Conservation (phyloP, 2,113 vertebrate genomes). For the Gymnarchus niloticus region DNA sequence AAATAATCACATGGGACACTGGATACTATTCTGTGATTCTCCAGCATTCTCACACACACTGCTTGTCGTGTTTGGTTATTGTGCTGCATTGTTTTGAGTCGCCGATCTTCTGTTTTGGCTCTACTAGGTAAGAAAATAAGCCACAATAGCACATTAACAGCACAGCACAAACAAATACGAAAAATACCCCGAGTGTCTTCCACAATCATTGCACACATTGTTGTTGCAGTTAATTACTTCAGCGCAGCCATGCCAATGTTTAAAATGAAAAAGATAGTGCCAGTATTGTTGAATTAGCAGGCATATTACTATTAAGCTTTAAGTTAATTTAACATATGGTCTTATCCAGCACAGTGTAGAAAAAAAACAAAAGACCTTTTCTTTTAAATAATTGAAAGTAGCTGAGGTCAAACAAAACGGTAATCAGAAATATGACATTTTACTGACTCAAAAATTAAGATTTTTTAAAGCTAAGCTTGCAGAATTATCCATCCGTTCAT, state of each 20-base stretch:
- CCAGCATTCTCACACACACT: not conserved
- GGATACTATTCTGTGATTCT: not conserved
- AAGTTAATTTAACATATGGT: not conserved
- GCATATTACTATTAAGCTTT: not conserved
- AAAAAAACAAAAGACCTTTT: not conserved
- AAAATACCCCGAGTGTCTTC: not conserved
- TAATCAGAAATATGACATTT: not conserved
- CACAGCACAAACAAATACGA: not conserved
- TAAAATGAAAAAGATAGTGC: slow-evolving; percentile 9
- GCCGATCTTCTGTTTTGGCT: not conserved
- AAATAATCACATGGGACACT: not conserved
- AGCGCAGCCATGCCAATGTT: not conserved
- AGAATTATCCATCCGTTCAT: not conserved
- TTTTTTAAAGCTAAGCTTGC: not conserved
- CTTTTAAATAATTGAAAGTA: not conserved
- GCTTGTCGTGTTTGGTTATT: not conserved
- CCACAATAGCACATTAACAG: not conserved
- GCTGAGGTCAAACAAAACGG: not conserved
- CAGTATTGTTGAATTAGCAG: slow-evolving; percentile 6
- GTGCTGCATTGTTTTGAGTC: not conserved
- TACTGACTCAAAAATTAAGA: not conserved
- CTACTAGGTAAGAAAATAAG: not conserved
- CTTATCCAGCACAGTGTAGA: not conserved
- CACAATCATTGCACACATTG: not conserved
- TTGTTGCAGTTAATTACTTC: not conserved